Base-by-base conservation (phyloP, 2,888 invertebrate species). In the Linyphia triangularis region DNA sequence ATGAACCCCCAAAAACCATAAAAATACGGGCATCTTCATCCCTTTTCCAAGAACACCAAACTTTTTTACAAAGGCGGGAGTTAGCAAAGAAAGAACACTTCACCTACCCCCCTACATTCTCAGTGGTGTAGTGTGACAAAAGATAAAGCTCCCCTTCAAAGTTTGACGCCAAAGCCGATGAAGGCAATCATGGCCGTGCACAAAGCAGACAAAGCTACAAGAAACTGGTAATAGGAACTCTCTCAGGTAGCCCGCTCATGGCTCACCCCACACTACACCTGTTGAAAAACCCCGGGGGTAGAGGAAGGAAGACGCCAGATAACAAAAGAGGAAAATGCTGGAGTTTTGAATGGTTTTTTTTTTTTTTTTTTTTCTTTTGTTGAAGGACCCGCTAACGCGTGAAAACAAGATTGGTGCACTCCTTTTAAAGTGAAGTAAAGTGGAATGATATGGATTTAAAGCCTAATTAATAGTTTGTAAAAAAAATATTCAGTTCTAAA, bases 91-190 rank as follows among this genome's bases (percentile, higher is more conserved):
- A 51, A 51, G 13, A 51, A 13, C 51, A 16, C 24, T 70, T 69
- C 63, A 26, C 26, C 63, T 63, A 6, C 24, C 6, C 63, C 37
- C 67, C 26, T 1, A 0, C n/a, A n/a, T n/a, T 0, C n/a, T 2
- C 26, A 33, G 40, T 70, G 70, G 40, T 70, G 43, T 26, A 40
- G 40, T 26, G 26, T 26, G 2, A 70, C 43, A 70, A 70, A 70
- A 28, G 26, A 33, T n/a, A 33, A 33, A 16, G 51, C 7, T n/a
- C 43, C 28, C 28, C 43, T 26, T 9, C 51, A 24, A 9, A 19
- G 43, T 43, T 70, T 43, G 43, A 51, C 43, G 70, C 43, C 70
- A 51, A n/a, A 43, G n/a, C 3, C 43, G 70, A 70, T 70, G n/a
- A 70, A 37, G 70, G 70, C 28, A 70, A 70, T 70, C 40, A 70